Conservation (phyloP, 2,113 vertebrate species). For the Taurulus bubalis region DNA sequence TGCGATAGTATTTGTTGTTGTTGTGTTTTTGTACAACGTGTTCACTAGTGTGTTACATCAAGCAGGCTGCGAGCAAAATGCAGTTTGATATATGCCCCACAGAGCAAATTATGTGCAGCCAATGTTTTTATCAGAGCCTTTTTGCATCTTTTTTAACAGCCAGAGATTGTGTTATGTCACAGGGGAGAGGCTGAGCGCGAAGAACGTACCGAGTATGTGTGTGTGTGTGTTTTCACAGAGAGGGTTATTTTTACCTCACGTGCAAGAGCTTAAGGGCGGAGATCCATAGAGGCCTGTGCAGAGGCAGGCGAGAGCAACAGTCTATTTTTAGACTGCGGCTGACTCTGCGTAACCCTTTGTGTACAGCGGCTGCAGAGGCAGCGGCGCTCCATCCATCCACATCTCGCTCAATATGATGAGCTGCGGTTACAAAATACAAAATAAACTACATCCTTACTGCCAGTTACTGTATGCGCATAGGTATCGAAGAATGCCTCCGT, state of each 20-base stretch:
- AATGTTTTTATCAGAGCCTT: conserved; percentile 43
- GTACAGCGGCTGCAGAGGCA: conserved; percentile 63
- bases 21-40: conserved; percentile 5
- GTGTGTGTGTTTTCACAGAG: conserved; percentile 37
- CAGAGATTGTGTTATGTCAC: conserved; percentile 58
- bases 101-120: conserved; percentile 29
- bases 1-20: neutral
- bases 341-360: conserved; percentile 79
- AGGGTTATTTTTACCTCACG: conserved; percentile 85
- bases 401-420: conserved; percentile 26
- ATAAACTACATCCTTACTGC: conserved; percentile 26
- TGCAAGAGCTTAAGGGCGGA: conserved; percentile 75
- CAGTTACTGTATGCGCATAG: conserved; percentile 52
- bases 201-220: conserved; percentile 18
- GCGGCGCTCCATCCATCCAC: conserved; percentile 32
- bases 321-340: conserved; percentile 85
- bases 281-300: conserved; percentile 65
- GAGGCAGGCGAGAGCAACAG: conserved; percentile 72
- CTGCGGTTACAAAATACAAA: conserved; percentile 38
- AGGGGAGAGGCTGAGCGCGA: conserved; percentile 51
- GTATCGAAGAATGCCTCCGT: conserved; percentile 24
- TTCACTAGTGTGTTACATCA: conserved; percentile 6
- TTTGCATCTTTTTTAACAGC: conserved; percentile 43
- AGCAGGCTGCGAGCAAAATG: conserved; percentile 9
- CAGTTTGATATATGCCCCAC: neutral